phyloP scores from a whole-genome alignment of 2,113 vertebrate species.

The Odocoileus hemionus region DNA sequence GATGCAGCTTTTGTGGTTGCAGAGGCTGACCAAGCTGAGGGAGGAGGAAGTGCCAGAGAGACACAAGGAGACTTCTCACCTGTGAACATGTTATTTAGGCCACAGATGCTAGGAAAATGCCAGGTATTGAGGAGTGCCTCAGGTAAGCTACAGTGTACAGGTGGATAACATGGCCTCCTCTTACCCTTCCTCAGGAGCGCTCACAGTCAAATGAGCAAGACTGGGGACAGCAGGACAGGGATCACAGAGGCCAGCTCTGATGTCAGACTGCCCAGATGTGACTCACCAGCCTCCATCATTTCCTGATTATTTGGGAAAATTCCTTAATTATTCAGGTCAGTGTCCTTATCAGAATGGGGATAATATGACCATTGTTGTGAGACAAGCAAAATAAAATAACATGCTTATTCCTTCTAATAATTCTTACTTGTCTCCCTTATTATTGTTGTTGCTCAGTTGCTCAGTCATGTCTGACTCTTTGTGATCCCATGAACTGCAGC shows the following conservation, averaged over 20 bases:
- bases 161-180: not conserved
- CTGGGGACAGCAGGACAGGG: not conserved
- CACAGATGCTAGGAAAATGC: not conserved
- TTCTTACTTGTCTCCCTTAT: not conserved
- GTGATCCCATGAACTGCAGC: not conserved
- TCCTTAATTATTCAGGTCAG: not conserved
- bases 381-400: not conserved
- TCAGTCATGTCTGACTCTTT: not conserved
- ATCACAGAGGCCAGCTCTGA: not conserved
- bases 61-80: not conserved
- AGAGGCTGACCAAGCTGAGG: not conserved
- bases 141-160: not conserved
- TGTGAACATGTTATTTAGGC: not conserved
- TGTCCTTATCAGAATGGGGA: not conserved
- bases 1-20: not conserved
- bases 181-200: not conserved
- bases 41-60: not conserved
- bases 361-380: not conserved
- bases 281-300: not conserved
- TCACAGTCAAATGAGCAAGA: not conserved
- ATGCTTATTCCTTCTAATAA: not conserved
- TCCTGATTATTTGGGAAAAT: not conserved
- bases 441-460: not conserved
- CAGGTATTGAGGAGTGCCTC: not conserved
- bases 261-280: not conserved